Percentiles rank a stretch among this genome's conserved stretches.
Evolutionary conservation across 1,140 invertebrate species (phyloP).

Genomic region (Drosophila tropicalis): DNA sequence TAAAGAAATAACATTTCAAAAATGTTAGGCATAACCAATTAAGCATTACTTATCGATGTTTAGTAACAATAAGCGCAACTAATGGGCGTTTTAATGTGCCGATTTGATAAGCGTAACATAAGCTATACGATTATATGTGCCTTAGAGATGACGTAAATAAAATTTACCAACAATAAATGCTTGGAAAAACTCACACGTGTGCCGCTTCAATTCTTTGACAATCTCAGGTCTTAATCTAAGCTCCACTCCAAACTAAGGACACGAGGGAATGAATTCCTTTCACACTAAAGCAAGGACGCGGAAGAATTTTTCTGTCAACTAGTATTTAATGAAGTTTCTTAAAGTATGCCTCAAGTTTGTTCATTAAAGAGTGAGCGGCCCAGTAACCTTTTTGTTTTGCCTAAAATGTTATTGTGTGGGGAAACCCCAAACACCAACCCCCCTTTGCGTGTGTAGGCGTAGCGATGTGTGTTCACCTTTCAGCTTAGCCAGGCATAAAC

Average conservation of each 20-base stretch:
- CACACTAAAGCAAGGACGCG: too few relatives aligned
- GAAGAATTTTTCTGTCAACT: neutral
- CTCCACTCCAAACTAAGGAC: too few relatives aligned
- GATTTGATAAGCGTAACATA: neutral
- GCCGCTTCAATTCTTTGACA: neutral
- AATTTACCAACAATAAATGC: neutral
- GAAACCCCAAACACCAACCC: too few relatives aligned
- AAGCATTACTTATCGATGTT: neutral
- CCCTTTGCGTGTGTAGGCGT: neutral
- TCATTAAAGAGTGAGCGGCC: too few relatives aligned
- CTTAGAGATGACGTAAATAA: neutral
- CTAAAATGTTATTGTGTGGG: neutral
- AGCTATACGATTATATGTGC: neutral
- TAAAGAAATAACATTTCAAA: neutral
- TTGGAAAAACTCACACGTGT: neutral
- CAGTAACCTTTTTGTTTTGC: slow-evolving; percentile 1
- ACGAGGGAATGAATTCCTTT: too few relatives aligned
- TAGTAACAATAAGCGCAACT: neutral
- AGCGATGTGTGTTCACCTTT: slow-evolving; percentile 5
- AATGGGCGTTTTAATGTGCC: neutral
- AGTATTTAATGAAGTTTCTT: neutral
- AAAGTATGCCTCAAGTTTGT: neutral
- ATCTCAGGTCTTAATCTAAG: too few relatives aligned
- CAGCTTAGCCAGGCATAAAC: neutral
- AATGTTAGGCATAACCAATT: neutral